phyloP scores from a whole-genome alignment of 2,888 invertebrate species.

The Plusia festucae region DNA sequence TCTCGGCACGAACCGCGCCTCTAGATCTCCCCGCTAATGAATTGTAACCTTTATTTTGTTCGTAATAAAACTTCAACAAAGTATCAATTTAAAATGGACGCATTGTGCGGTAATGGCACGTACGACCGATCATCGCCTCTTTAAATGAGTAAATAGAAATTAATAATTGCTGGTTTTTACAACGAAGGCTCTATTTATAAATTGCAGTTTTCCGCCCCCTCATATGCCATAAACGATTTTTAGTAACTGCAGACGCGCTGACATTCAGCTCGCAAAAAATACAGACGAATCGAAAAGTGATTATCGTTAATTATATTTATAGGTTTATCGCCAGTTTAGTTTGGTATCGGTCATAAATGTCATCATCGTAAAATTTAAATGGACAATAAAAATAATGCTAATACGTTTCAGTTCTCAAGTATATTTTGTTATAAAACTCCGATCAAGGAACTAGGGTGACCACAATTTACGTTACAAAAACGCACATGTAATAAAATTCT shows the following conservation, averaged over 20 bases:
- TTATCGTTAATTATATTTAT: conserved; percentile 58
- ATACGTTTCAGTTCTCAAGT: conserved; percentile 37
- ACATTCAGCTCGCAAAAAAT: conserved; percentile 48
- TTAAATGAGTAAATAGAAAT: conserved; percentile 49
- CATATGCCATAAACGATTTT: conserved; percentile 28
- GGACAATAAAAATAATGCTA: conserved; percentile 59
- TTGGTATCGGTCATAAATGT: conserved; percentile 56
- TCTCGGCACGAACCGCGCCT: conserved; percentile 29
- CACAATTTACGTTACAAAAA: conserved; percentile 32
- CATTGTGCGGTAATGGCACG: conserved; percentile 43
- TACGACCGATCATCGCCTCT: conserved; percentile 50
- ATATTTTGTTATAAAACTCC: conserved; percentile 34
- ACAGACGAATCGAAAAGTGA: conserved; percentile 46
- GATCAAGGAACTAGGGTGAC: conserved; percentile 39
- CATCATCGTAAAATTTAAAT: conserved; percentile 65
- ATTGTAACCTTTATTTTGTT: conserved; percentile 56
- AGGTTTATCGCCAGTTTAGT: conserved; percentile 56
- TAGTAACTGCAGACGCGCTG: conserved; percentile 27
- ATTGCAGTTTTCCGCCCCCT: conserved; percentile 38
- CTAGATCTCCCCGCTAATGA: conserved; percentile 33
- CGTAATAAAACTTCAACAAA: conserved; percentile 19
- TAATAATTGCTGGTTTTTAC: conserved; percentile 50
- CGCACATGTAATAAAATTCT: conserved; percentile 25
- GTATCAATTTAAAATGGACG: conserved; percentile 24
- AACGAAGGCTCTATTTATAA: conserved; percentile 38